These are phyloP conservation scores for Phrynocephalus versicolor DNA, from an alignment of 2,113 vertebrate genomes.

Conservation along the genomic window DNA sequence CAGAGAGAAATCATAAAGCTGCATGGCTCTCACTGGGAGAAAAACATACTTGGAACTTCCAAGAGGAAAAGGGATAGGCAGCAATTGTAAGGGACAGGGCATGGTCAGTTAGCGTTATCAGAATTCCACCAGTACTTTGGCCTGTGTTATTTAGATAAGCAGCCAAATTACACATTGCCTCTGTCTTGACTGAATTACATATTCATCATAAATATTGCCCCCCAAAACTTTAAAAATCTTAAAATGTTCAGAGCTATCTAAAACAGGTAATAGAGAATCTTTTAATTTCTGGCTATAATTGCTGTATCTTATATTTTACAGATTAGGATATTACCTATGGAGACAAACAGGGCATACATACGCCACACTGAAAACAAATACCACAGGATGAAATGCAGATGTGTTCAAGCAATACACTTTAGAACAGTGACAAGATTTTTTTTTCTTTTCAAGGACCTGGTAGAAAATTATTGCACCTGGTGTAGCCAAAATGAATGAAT, in stretches of 20 bases:
- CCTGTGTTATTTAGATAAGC: conserved; percentile 6
- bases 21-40: neutral
- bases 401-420: neutral
- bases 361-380: neutral
- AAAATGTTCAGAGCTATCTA: neutral
- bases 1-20: neutral
- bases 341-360: neutral
- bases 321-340: neutral
- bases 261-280: neutral
- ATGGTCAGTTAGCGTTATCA: conserved; percentile 7
- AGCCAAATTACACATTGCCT: neutral
- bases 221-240: neutral
- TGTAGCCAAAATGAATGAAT: neutral
- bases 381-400: neutral
- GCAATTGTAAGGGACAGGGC: neutral
- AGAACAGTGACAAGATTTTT: neutral
- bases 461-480: neutral
- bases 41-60: neutral
- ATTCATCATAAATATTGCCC: neutral
- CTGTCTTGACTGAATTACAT: neutral
- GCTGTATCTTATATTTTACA: neutral
- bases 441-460: neutral
- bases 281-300: neutral
- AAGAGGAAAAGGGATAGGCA: neutral
- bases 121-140: conserved; percentile 11